phyloP scores from a whole-genome alignment of 2,113 vertebrate species.

The Phycodurus eques region DNA sequence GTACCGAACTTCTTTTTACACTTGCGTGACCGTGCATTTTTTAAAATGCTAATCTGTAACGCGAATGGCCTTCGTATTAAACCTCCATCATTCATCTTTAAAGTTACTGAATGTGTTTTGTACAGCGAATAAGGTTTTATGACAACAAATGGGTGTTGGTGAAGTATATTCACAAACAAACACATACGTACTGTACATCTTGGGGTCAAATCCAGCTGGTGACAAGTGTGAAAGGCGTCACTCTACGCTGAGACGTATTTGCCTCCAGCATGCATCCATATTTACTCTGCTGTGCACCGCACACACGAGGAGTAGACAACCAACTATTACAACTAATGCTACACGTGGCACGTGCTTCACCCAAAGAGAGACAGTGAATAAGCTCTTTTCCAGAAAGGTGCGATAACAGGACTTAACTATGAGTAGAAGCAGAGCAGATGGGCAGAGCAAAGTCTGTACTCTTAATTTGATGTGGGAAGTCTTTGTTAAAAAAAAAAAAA shows the following conservation, averaged over 20 bases:
- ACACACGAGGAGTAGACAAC: not conserved
- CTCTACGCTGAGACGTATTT: conserved; percentile 29
- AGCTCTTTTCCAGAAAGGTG: not conserved
- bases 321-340: not conserved
- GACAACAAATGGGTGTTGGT: not conserved
- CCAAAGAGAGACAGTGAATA: conserved; percentile 1
- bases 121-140: not conserved
- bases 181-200: conserved; percentile 11
- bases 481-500: conserved; percentile 11
- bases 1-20: too few relatives aligned
- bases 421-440: conserved; percentile 19
- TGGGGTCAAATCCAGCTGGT: conserved; percentile 39
- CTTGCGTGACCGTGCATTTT: too few relatives aligned
- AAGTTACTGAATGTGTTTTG: not conserved
- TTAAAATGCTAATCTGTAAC: too few relatives aligned
- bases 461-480: conserved; percentile 16
- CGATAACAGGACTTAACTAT: not conserved
- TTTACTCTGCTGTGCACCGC: not conserved
- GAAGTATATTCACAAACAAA: conserved; percentile 1
- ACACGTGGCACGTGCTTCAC: conserved; percentile 1
- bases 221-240: conserved; percentile 62
- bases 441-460: conserved; percentile 5
- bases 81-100: too few relatives aligned
- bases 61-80: too few relatives aligned
- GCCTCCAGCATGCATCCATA: conserved; percentile 24